Percentiles rank a stretch among this genome's conserved stretches.
These are phyloP conservation scores for Pseudococcus viburni DNA, from an alignment of 2,888 invertebrate species.

Conservation along the genomic window DNA sequence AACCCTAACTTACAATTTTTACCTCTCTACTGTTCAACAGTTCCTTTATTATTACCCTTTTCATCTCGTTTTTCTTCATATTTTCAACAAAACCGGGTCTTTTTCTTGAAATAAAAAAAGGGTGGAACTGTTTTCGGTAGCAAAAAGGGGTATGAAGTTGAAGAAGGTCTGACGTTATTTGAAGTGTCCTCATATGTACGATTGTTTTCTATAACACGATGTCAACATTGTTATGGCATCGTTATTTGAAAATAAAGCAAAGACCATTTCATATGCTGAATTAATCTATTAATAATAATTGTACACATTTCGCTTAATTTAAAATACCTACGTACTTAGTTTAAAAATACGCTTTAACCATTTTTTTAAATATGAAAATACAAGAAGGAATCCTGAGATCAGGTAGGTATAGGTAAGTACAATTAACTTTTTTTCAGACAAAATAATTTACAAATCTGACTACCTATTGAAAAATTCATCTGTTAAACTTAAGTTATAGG, in stretches of 20 bases:
- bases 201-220: not conserved
- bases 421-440: not conserved
- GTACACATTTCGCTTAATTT: not conserved
- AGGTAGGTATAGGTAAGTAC: constrained; percentile 1
- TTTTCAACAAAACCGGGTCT: constrained; percentile 17
- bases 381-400: not conserved
- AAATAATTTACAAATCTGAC: not conserved
- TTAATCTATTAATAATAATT: constrained; percentile 6
- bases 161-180: not conserved
- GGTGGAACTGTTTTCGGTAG: constrained; percentile 3
- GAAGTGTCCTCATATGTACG: no score
- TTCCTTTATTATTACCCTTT: constrained; percentile 58
- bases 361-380: not conserved
- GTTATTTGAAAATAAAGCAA: not conserved
- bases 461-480: not conserved
- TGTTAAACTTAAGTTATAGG: not conserved
- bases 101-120: constrained; percentile 1
- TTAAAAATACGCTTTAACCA: not conserved
- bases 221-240: no score
- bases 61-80: constrained; percentile 30
- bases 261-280: not conserved
- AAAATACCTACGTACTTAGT: not conserved
- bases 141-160: not conserved
- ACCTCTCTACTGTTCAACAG: constrained; percentile 61
- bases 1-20: constrained; percentile 62